These are phyloP conservation scores for Paratrypauchen microcephalus DNA, from an alignment of 2,797 vertebrate species.

Conservation along the genomic window DNA sequence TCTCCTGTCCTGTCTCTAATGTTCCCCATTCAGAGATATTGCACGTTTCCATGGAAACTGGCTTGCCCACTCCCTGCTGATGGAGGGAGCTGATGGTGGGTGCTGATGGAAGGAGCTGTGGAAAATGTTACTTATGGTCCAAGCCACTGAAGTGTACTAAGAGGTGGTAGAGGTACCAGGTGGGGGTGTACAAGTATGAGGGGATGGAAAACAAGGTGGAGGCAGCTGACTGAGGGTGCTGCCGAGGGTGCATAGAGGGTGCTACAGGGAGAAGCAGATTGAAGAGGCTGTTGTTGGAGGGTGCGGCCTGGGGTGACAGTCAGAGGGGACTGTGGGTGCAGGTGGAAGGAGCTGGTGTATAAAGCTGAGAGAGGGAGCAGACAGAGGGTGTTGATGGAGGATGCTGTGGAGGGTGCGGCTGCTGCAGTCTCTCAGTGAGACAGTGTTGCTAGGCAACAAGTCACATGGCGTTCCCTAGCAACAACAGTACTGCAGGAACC, in stretches of 20 bases:
- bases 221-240: neutral
- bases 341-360: neutral
- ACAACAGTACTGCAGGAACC: conserved; percentile 80
- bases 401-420: conserved; percentile 67
- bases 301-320: neutral
- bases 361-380: neutral
- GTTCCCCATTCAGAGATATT: conserved; percentile 71
- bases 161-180: neutral
- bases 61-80: conserved; percentile 77
- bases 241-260: neutral
- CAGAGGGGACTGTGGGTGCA: neutral
- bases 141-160: neutral
- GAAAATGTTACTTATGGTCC: neutral
- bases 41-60: conserved; percentile 79
- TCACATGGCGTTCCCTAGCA: conserved; percentile 83
- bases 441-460: conserved; percentile 80
- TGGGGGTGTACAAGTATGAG: neutral
- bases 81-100: conserved; percentile 52
- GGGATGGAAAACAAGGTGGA: neutral
- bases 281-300: neutral
- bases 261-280: neutral
- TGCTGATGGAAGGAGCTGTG: conserved; percentile 52
- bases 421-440: conserved; percentile 79
- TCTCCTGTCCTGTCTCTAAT: conserved; percentile 41
- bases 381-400: conserved; percentile 7